phyloP scores from a whole-genome alignment of 2,113 vertebrate genomes.

The Bufo bufo region DNA sequence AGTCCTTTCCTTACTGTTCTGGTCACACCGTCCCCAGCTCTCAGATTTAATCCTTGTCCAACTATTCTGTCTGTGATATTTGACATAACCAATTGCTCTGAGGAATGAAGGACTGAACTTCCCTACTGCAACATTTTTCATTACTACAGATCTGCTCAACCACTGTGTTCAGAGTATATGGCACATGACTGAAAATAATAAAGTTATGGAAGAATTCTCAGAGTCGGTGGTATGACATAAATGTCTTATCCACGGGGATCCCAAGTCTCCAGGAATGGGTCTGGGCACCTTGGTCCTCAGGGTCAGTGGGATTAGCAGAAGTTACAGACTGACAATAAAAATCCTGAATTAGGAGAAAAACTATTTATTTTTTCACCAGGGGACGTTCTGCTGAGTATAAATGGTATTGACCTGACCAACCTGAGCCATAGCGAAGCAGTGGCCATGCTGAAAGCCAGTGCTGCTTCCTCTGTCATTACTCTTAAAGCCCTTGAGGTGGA shows the following conservation, averaged over 20 bases:
- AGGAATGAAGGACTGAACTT: no score
- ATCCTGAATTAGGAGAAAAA: not conserved
- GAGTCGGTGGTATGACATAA: not conserved
- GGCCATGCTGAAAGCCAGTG: constrained; percentile 93
- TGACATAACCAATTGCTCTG: no score
- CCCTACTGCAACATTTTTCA: not conserved
- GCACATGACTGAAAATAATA: not conserved
- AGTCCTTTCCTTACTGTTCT: no score
- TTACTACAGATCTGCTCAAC: not conserved
- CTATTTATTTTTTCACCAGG: constrained; percentile 70
- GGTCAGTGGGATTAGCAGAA: not conserved
- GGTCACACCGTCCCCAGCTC: not conserved
- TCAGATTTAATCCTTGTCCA: not conserved
- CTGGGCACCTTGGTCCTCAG: no score
- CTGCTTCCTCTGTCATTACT: constrained; percentile 84
- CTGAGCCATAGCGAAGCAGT: constrained; percentile 95
- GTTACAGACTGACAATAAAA: not conserved
- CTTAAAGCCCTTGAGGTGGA: constrained; percentile 91
- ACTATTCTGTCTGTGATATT: not conserved
- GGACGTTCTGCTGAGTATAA: constrained; percentile 93
- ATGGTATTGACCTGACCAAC: constrained; percentile 91
- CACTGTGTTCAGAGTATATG: no score
- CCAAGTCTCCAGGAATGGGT: not conserved
- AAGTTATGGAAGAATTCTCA: not conserved
- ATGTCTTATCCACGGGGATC: not conserved